Conservation (phyloP, 2,888 invertebrate genomes). For the Hypomecis punctinalis region DNA sequence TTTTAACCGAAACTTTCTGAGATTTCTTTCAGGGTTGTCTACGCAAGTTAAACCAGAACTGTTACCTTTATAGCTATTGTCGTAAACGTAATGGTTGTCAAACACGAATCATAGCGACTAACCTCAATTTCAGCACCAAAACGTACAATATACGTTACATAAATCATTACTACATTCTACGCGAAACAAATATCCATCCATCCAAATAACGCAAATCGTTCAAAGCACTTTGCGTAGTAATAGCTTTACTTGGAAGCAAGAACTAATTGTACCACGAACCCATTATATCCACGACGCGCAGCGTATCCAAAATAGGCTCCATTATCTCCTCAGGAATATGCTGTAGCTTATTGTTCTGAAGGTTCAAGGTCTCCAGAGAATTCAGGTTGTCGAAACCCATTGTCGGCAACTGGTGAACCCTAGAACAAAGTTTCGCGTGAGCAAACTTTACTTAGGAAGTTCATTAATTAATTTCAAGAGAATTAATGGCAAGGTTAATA, state of each 20-base stretch:
- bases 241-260: slow-evolving; percentile 2
- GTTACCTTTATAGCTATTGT: not conserved
- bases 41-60: no score
- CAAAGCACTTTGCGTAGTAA: slow-evolving; percentile 12
- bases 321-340: slow-evolving; percentile 94
- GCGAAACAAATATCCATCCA: slow-evolving; percentile 5
- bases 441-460: slow-evolving; percentile 24
- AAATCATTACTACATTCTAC: not conserved
- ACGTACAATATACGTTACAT: not conserved
- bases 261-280: slow-evolving; percentile 81
- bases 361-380: slow-evolving; percentile 93
- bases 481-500: slow-evolving; percentile 37
- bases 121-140: not conserved
- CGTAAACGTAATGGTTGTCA: not conserved
- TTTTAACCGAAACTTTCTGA: no score
- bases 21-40: no score
- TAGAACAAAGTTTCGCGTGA: slow-evolving; percentile 60
- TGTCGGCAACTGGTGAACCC: slow-evolving; percentile 92
- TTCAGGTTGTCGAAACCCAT: slow-evolving; percentile 95
- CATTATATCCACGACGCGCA: slow-evolving; percentile 94
- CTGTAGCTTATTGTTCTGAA: slow-evolving; percentile 94
- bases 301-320: slow-evolving; percentile 94
- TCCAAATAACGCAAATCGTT: slow-evolving; percentile 4
- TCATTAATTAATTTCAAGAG: slow-evolving; percentile 38
- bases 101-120: not conserved